Evolutionary conservation across 1,140 invertebrate genomes (phyloP), one percentile per base, ranked within the genome.

Genomic region (Hylaeus anthracinus): DNA sequence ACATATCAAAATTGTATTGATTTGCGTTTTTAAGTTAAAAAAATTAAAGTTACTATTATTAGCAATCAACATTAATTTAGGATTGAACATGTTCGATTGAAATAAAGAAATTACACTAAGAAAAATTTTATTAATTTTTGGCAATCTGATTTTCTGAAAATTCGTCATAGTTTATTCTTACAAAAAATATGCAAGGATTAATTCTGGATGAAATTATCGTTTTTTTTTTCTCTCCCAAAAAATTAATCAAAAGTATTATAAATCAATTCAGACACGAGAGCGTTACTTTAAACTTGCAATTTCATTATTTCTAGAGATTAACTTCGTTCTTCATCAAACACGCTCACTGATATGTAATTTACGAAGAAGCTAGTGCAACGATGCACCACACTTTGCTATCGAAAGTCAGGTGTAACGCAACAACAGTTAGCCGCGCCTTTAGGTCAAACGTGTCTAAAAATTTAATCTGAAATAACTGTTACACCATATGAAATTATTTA

Each of bases 361-460:
- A 53, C 70, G 4, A 55, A 37, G 26, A 63, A 58, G 70, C 56
- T 61, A 48, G n/a, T 64, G 64, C 37, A 74, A 74, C 48, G 45
- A 74, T 64, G 72, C 48, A 43, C 48, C 72, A 55, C 15, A 55
- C 2, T 74, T 74, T 48, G 61, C 37, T 51, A 74, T 65, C 15
- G 48, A 64, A 15, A 39, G 37, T 45, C 48, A 64, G 39, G 48
- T 55, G 61, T 56, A 74, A 74, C 48, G 61, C 37, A 74, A 74
- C 61, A 56, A 65, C 63, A 65, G 72, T 65, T 74, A 55, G n/a
- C 41, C 60, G 60, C 48, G 53, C 39, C 39, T 65, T 55, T 65
- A 45, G 48, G 39, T 74, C 61, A n/a, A 39, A 43, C 48, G 43
- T 43, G 61, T 56, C 8, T 1, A 75, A 75, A 66, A 58, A 14